These are phyloP conservation scores for Agrilus planipennis DNA, from an alignment of 1,140 invertebrate species.

Conservation along the genomic window DNA sequence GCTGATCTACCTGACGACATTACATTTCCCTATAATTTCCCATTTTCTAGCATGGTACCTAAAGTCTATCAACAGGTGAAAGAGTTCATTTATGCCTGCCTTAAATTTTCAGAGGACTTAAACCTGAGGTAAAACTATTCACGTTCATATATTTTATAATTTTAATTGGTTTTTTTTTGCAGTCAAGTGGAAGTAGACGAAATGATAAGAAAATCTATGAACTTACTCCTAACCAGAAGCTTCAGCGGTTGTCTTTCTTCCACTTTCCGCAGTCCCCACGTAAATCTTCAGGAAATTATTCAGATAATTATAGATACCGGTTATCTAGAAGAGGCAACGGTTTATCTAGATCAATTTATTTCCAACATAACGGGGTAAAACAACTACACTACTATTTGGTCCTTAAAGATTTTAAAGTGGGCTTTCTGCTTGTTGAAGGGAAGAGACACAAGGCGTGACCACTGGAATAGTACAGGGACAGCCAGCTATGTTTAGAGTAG, in stretches of 20 bases:
- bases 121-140: conserved; percentile 75
- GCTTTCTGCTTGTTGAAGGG: conserved; percentile 29
- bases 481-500: conserved; percentile 80
- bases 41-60: conserved; percentile 93
- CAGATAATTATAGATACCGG: conserved; percentile 98
- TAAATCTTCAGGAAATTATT: conserved; percentile 78
- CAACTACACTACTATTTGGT: conserved; percentile 10
- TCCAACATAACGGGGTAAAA: conserved; percentile 85
- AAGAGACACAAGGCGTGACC: conserved; percentile 25
- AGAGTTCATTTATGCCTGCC: conserved; percentile 91
- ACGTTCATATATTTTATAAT: no score
- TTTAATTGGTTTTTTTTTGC: conserved; percentile 16
- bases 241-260: conserved; percentile 88
- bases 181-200: conserved; percentile 80
- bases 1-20: conserved; percentile 68
- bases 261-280: conserved; percentile 75
- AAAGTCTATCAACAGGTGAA: conserved; percentile 95
- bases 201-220: conserved; percentile 92
- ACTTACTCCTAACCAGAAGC: conserved; percentile 81
- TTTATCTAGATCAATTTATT: conserved; percentile 93
- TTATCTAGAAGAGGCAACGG: conserved; percentile 89
- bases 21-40: conserved; percentile 73
- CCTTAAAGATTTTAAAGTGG: conserved; percentile 6
- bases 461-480: conserved; percentile 40
- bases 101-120: conserved; percentile 93